phyloP scores from a whole-genome alignment of 2,888 invertebrate species.

The Epirrhoe tristata region DNA sequence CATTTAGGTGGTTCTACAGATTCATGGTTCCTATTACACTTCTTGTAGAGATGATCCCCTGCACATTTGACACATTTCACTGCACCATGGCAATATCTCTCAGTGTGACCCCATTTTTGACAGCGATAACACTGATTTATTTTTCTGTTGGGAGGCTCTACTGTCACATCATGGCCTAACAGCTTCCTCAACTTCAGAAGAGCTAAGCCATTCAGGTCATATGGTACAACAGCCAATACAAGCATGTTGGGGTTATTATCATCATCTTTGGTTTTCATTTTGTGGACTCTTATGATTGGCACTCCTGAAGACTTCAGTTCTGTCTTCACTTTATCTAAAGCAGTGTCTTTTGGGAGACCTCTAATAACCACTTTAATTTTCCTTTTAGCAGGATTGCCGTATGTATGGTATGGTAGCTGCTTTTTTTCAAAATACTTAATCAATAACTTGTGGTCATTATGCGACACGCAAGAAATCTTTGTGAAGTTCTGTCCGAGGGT shows the following conservation, averaged over 20 bases:
- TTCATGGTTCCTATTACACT: slow-evolving; percentile 54
- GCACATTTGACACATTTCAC: slow-evolving; percentile 72
- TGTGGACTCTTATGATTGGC: slow-evolving; percentile 62
- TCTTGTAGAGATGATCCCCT: slow-evolving; percentile 62
- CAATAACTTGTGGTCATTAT: slow-evolving; percentile 58
- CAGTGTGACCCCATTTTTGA: slow-evolving; percentile 74
- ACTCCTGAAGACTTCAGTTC: slow-evolving; percentile 57
- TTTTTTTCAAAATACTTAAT: slow-evolving; percentile 59
- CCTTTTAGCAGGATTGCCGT: slow-evolving; percentile 59
- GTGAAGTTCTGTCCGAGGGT: slow-evolving; percentile 47
- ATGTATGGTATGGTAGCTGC: slow-evolving; percentile 66
- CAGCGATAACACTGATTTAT: slow-evolving; percentile 70
- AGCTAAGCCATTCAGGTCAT: slow-evolving; percentile 53
- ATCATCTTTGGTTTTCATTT: slow-evolving; percentile 57
- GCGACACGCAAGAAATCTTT: slow-evolving; percentile 55
- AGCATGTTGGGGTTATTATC: slow-evolving; percentile 50
- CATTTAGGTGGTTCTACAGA: slow-evolving; percentile 58
- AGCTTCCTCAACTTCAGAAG: slow-evolving; percentile 56
- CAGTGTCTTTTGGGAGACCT: slow-evolving; percentile 58
- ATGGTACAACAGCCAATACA: slow-evolving; percentile 61
- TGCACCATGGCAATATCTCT: slow-evolving; percentile 64
- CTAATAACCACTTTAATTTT: slow-evolving; percentile 66
- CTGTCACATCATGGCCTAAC: slow-evolving; percentile 54
- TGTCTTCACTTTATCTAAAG: slow-evolving; percentile 53
- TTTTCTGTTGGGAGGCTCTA: slow-evolving; percentile 63